Evolutionary conservation across 1,140 invertebrate species (phyloP).

Genomic region (Apis cerana): DNA sequence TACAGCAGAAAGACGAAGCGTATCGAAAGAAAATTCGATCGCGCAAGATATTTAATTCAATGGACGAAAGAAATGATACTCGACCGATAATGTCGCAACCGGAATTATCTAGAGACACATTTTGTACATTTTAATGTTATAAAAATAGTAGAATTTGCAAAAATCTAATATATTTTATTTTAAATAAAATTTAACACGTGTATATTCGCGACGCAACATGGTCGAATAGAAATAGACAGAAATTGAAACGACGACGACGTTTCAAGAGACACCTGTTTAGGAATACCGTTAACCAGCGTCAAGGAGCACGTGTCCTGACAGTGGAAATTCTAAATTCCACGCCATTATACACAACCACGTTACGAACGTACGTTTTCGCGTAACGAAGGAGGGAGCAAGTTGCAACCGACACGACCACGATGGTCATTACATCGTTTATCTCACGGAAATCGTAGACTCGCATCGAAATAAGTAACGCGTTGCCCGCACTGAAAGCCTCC

Average conservation of each 20-base stretch:
- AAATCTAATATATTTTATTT: no score
- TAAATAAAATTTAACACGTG: no score
- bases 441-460: conserved; percentile 62
- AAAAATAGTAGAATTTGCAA: no score
- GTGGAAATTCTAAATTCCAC: conserved; percentile 56
- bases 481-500: not conserved
- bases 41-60: not conserved
- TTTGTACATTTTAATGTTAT: no score
- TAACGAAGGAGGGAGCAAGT: conserved; percentile 63
- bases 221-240: not conserved
- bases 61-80: no score
- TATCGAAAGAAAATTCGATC: not conserved
- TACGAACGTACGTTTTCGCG: conserved; percentile 47
- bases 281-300: conserved; percentile 44
- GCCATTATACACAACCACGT: conserved; percentile 49
- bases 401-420: conserved; percentile 24
- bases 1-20: not conserved
- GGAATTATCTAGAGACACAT: no score
- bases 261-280: not conserved
- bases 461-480: conserved; percentile 63
- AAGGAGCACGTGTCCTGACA: conserved; percentile 26
- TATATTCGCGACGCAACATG: not conserved
- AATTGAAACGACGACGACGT: not conserved
- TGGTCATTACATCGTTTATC: conserved; percentile 68
- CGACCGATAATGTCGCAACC: no score